Conservation (phyloP, 2,888 invertebrate species). For the Leptinotarsa juncta region DNA sequence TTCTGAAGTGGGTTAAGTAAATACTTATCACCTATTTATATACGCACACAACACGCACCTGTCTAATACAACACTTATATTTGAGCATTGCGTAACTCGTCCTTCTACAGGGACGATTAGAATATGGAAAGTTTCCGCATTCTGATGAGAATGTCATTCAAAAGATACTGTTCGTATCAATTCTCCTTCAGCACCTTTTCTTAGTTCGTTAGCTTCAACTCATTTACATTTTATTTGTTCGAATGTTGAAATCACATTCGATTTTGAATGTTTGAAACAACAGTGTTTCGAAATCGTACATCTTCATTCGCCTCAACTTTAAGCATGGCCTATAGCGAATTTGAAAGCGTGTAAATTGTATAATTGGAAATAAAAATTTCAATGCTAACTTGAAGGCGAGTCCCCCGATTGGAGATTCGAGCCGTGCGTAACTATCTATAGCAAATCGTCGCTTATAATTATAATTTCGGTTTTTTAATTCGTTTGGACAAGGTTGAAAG, state of each 20-base stretch:
- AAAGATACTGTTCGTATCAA: no score
- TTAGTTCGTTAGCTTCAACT: no score
- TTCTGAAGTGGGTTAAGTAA: background rate
- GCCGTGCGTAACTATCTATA: background rate
- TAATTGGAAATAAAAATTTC: constrained; percentile 1
- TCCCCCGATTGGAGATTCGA: background rate
- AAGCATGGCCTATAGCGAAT: background rate
- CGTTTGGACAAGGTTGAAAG: background rate
- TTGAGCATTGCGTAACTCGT: background rate
- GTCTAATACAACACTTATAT: background rate
- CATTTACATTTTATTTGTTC: no score
- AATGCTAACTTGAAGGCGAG: background rate
- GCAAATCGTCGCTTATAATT: background rate
- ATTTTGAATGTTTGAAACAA: no score
- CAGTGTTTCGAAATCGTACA: no score
- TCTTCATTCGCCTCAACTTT: no score
- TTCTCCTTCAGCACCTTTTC: no score
- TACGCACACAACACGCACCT: background rate
- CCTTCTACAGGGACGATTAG: background rate
- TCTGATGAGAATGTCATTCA: no score
- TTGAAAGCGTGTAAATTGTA: background rate
- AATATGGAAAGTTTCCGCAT: background rate
- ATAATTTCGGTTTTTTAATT: background rate
- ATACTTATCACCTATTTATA: background rate
- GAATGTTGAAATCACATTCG: no score